Conservation (phyloP, 2,888 invertebrate species). For the Sinohyriopsis cumingii region DNA sequence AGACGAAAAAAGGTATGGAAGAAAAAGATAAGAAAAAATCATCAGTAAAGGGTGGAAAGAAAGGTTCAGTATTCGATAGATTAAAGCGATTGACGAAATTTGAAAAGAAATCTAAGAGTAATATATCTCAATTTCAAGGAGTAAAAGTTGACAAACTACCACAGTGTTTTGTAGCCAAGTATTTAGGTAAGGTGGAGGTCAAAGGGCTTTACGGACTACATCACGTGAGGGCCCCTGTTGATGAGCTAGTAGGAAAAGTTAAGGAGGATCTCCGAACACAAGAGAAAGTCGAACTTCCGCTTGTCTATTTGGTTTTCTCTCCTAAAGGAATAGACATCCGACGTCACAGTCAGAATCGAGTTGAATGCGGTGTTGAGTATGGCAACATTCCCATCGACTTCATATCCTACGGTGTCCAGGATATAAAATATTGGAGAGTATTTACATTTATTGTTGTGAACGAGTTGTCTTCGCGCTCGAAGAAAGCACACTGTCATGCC, state of each 20-base stretch:
- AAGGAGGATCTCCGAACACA: slow-evolving; percentile 51
- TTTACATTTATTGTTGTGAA: slow-evolving; percentile 70
- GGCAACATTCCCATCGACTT: slow-evolving; percentile 68
- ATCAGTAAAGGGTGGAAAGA: slow-evolving; percentile 22
- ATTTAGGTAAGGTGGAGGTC: slow-evolving; percentile 63
- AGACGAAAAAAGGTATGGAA: slow-evolving; percentile 25
- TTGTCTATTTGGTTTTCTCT: slow-evolving; percentile 64
- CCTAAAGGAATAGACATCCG: slow-evolving; percentile 62
- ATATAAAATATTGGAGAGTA: slow-evolving; percentile 67
- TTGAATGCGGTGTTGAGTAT: slow-evolving; percentile 37
- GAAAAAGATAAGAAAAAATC: slow-evolving; percentile 21
- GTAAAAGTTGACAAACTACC: slow-evolving; percentile 66
- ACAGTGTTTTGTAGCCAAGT: slow-evolving; percentile 70
- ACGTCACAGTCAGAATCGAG: slow-evolving; percentile 61
- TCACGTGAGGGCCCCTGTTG: slow-evolving; percentile 66
- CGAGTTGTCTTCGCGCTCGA: slow-evolving; percentile 59
- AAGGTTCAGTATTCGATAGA: slow-evolving; percentile 42
- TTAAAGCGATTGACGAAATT: slow-evolving; percentile 54
- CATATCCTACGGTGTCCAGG: slow-evolving; percentile 71
- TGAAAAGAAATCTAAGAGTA: slow-evolving; percentile 43
- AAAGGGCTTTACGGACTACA: slow-evolving; percentile 66
- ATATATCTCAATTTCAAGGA: slow-evolving; percentile 51
- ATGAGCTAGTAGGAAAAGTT: slow-evolving; percentile 62
- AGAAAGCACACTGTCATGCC: slow-evolving; percentile 66
- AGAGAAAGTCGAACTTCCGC: slow-evolving; percentile 63